phyloP scores from a whole-genome alignment of 2,113 vertebrate species.

The Ammospiza nelsoni region DNA sequence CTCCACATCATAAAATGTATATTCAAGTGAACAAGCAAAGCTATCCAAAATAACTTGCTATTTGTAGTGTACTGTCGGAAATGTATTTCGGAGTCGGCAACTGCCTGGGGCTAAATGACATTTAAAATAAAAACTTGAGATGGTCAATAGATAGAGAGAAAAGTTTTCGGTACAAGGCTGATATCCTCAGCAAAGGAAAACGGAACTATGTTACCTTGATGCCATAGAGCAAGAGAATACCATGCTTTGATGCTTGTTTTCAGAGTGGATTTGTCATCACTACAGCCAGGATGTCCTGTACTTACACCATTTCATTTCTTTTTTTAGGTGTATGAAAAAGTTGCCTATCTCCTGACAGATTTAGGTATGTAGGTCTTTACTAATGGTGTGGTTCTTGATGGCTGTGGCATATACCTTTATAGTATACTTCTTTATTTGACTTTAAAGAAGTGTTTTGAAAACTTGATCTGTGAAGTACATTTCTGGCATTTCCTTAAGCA shows the following conservation, averaged over 20 bases:
- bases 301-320: background rate
- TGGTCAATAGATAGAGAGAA: background rate
- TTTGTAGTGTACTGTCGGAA: background rate
- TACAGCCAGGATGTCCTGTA: background rate
- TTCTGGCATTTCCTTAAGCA: background rate
- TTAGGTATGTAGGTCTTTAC: slow-evolving; percentile 81
- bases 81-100: background rate
- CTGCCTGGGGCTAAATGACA: background rate
- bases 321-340: slow-evolving; percentile 95
- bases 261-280: background rate
- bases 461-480: rapidly evolving
- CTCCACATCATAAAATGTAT: background rate
- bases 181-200: background rate
- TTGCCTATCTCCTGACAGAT: slow-evolving; percentile 95
- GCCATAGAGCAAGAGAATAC: background rate
- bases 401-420: background rate
- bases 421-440: background rate
- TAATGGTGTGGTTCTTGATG: background rate
- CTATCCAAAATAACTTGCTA: background rate
- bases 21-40: background rate
- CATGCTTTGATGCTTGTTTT: background rate
- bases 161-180: background rate
- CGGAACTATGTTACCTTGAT: background rate
- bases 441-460: background rate
- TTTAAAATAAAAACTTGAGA: background rate